Percentiles rank a stretch among this genome's conserved stretches.
phyloP scores from a whole-genome alignment of 64 coral and sea anemone genomes.

The Montipora cactus region DNA sequence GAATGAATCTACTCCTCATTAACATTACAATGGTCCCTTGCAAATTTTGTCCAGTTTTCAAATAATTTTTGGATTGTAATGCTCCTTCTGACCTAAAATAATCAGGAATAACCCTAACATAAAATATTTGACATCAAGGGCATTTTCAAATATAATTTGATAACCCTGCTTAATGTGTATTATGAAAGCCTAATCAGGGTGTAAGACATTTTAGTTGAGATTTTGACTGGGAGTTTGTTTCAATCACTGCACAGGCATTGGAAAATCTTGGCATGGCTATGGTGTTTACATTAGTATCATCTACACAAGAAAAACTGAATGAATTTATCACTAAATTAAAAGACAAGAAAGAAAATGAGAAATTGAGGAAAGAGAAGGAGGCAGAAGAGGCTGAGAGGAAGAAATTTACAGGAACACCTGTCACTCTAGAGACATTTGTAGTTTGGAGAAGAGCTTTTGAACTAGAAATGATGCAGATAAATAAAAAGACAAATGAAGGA shows the following conservation, averaged over 20 bases:
- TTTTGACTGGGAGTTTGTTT: background rate
- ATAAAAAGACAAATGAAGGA: constrained; percentile 53
- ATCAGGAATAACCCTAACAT: too few species aligned
- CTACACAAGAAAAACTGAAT: constrained; percentile 95
- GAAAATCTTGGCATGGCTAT: constrained; percentile 99
- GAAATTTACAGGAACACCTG: constrained; percentile 90
- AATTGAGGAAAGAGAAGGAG: constrained; percentile 77
- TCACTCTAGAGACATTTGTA: constrained; percentile 87
- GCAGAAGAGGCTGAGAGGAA: constrained; percentile 86
- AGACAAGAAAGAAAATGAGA: constrained; percentile 78
- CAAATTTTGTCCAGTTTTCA: too few species aligned
- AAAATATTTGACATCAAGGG: too few species aligned
- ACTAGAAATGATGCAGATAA: constrained; percentile 64
- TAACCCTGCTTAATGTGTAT: background rate
- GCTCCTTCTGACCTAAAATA: too few species aligned
- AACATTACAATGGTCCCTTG: too few species aligned
- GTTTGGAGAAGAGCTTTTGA: constrained; percentile 94
- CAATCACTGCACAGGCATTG: constrained; percentile 60
- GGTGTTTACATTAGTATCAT: constrained; percentile 96
- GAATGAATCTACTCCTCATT: too few species aligned
- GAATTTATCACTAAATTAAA: constrained; percentile 80
- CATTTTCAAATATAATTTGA: too few species aligned
- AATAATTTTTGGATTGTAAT: too few species aligned
- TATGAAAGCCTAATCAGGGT: background rate
- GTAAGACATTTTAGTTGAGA: background rate